Conservation (phyloP, 2,797 vertebrate species). For the Heliangelus exortis region DNA sequence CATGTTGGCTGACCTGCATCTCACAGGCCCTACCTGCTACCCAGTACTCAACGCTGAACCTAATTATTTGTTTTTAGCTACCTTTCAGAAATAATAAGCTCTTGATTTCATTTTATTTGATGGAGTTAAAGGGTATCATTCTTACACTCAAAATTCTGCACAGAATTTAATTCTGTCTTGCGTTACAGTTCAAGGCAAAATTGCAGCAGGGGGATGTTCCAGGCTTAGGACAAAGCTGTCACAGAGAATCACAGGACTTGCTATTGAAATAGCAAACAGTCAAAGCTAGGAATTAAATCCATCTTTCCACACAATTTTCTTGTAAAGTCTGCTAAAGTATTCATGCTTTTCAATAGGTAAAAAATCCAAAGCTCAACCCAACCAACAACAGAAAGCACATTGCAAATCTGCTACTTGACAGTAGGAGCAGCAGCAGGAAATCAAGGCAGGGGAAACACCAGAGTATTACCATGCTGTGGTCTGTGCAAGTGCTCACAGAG, state of each 20-base stretch:
- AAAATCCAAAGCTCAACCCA: neutral
- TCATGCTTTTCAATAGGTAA: neutral
- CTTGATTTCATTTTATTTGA: slow-evolving; percentile 19
- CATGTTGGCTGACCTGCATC: neutral
- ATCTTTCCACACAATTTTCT: neutral
- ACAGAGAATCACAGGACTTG: neutral
- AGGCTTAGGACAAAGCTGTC: slow-evolving; percentile 17
- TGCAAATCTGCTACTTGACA: neutral
- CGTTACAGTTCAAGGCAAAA: slow-evolving; percentile 8
- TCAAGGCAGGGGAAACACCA: neutral
- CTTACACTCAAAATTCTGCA: neutral
- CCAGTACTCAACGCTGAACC: neutral
- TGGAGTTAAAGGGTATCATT: slow-evolving; percentile 1
- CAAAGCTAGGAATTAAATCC: slow-evolving; percentile 5
- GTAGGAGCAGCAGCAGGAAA: neutral
- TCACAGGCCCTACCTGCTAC: neutral
- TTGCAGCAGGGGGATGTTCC: slow-evolving; percentile 8
- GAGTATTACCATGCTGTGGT: neutral
- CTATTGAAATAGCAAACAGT: neutral
- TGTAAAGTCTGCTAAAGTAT: neutral
- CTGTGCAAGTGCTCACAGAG: neutral
- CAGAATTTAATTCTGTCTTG: slow-evolving; percentile 27
- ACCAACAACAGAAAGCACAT: neutral
- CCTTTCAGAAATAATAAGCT: slow-evolving; percentile 18
- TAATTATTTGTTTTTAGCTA: slow-evolving; percentile 13